Base-by-base conservation (phyloP, 2,888 invertebrate species). In the Parapristionchus giblindavisi region DNA sequence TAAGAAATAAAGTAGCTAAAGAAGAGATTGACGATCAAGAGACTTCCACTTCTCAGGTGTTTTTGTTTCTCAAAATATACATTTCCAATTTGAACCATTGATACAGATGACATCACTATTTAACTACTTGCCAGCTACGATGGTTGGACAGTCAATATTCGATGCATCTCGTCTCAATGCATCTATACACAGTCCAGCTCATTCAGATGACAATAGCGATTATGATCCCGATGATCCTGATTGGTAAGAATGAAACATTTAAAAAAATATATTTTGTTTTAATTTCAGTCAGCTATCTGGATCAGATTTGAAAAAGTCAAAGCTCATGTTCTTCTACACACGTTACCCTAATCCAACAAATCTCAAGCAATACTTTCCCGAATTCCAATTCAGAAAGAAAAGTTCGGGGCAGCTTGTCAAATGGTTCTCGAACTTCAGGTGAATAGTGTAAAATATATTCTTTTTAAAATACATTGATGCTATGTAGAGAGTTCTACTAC, bases 281-380 rank as follows among this genome's bases (percentile, higher is more conserved):
- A 98, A 98, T 87, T 98, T 98, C 89, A 96, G 98, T 95, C 99
- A 99, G 34, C 24, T 61, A 40, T 61, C 61, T 4, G 61, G 61
- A 38, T 36, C 61, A 3, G 61, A 61, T 91, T 93, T 99, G 88
- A 93, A 98, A 89, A 99, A 99, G 91, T 99, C 99, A 83, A 99
- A 99, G 92, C 92, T 99, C 91, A 99, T 99, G 99, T 99, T 99
- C 93, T 99, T 99, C 93, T 99, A 96, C 94, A 96, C 96, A 87
- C 92, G 99, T 88, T 99, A 99, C 91, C 99, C 99, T 79, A 96
- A 95, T 90, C 98, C 98, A 79, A 94, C 96, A 88, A 94, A 98
- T 86, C 93, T 99, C 90, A 99, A 99, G 92, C 95, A 96, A 93
- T 99, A 96, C 92, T 99, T 99, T 92, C 98, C 99, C 56, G 99